phyloP scores from a whole-genome alignment of 2,888 invertebrate genomes.

The Thymelicus acteon region DNA sequence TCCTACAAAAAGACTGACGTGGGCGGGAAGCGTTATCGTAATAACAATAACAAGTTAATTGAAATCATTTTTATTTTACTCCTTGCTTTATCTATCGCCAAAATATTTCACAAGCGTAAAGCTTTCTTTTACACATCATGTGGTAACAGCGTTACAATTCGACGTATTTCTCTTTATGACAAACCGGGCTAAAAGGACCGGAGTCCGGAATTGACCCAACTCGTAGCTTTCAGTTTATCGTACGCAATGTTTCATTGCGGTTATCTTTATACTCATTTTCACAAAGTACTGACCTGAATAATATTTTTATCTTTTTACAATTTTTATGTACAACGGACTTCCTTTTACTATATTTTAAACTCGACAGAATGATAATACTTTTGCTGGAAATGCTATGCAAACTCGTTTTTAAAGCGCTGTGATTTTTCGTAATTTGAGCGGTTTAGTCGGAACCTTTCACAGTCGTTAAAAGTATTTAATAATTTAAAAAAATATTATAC shows the following conservation, averaged over 20 bases:
- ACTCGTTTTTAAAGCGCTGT: not conserved
- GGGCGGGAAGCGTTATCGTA: too few species aligned
- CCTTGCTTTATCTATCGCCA: not conserved
- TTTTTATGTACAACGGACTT: slow-evolving; percentile 17
- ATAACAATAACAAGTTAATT: too few species aligned
- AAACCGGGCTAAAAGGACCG: slow-evolving; percentile 11
- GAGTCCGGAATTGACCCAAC: slow-evolving; percentile 15
- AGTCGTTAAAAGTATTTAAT: not conserved
- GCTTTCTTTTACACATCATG: not conserved
- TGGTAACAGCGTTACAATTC: not conserved
- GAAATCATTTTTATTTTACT: not conserved
- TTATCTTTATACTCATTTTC: slow-evolving; percentile 27
- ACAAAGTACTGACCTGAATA: slow-evolving; percentile 20
- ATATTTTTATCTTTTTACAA: slow-evolving; percentile 19
- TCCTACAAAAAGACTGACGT: too few species aligned
- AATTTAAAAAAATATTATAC: not conserved
- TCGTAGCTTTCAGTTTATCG: slow-evolving; percentile 27
- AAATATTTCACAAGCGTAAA: slow-evolving; percentile 8
- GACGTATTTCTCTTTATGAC: slow-evolving; percentile 10
- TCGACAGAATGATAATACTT: slow-evolving; percentile 15
- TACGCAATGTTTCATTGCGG: slow-evolving; percentile 33
- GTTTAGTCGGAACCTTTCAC: too few species aligned
- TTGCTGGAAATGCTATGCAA: slow-evolving; percentile 1
- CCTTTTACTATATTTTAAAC: slow-evolving; percentile 8
- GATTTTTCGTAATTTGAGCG: not conserved